Evolutionary conservation across 1,140 invertebrate genomes (phyloP).

Genomic region (Trichogramma pretiosum): DNA sequence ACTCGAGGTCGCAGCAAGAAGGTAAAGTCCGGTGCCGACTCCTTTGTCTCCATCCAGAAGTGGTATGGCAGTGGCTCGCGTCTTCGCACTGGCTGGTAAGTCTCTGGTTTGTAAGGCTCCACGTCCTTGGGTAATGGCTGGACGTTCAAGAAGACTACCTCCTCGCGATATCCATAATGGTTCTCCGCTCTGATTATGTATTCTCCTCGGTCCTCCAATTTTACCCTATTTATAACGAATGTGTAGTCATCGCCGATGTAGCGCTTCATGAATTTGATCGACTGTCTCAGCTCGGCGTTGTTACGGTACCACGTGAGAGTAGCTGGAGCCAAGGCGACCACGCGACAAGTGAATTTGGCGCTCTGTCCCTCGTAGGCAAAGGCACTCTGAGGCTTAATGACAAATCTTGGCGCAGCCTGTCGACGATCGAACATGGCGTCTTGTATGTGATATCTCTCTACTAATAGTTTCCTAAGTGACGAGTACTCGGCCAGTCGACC

Average conservation of each 20-base stretch:
- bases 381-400: constrained; percentile 89
- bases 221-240: constrained; percentile 93
- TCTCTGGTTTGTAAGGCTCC: constrained; percentile 67
- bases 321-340: constrained; percentile 88
- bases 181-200: constrained; percentile 97
- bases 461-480: constrained; percentile 88
- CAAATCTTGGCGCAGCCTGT: constrained; percentile 95
- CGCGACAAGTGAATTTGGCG: constrained; percentile 93
- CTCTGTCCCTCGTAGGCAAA: constrained; percentile 95
- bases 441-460: constrained; percentile 94
- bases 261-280: constrained; percentile 98
- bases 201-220: constrained; percentile 90
- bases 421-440: constrained; percentile 92
- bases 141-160: constrained; percentile 94
- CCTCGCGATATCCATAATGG: constrained; percentile 92
- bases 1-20: constrained; percentile 95
- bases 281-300: constrained; percentile 88
- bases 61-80: constrained; percentile 74
- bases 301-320: constrained; percentile 94
- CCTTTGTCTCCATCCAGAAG: constrained; percentile 81
- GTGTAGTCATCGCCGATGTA: constrained; percentile 94
- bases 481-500: constrained; percentile 95
- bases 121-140: constrained; percentile 81
- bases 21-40: constrained; percentile 87
- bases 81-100: constrained; percentile 57